Percentiles rank a stretch among this genome's conserved stretches.
Conservation (phyloP, 2,888 invertebrate species). For the Chrysolina americana region DNA sequence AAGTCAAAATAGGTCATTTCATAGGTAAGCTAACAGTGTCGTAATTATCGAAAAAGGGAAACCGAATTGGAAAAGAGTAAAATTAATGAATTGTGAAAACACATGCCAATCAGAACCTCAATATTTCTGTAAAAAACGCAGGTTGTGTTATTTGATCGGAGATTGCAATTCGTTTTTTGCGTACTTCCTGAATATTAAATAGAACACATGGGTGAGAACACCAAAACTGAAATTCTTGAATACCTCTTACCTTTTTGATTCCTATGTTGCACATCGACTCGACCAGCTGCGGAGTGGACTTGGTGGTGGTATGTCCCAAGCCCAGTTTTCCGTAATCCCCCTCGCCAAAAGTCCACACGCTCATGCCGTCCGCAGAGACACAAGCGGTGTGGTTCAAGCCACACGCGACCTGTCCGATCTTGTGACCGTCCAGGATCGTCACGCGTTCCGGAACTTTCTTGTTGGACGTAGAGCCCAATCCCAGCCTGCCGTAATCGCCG, state of each 20-base stretch:
- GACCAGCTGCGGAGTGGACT: slow-evolving; percentile 71
- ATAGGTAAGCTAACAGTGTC: too few species aligned
- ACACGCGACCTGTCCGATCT: slow-evolving; percentile 71
- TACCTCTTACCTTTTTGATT: slow-evolving; percentile 69
- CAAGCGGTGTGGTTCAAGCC: slow-evolving; percentile 78
- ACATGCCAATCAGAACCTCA: too few species aligned
- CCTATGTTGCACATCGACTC: slow-evolving; percentile 72
- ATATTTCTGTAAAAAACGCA: too few species aligned
- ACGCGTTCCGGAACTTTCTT: slow-evolving; percentile 76
- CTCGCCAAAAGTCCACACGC: slow-evolving; percentile 78
- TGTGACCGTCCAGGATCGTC: slow-evolving; percentile 69
- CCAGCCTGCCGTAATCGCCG: slow-evolving; percentile 76
- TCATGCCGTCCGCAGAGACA: slow-evolving; percentile 73
- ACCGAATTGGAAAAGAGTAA: too few species aligned
- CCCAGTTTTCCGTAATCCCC: slow-evolving; percentile 76
- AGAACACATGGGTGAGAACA: too few species aligned
- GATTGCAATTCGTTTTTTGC: too few species aligned
- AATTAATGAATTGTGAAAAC: too few species aligned
- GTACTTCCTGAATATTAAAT: too few species aligned
- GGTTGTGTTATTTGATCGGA: too few species aligned
- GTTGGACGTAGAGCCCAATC: slow-evolving; percentile 74
- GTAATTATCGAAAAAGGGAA: too few species aligned
- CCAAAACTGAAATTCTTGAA: neutral
- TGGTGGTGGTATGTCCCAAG: slow-evolving; percentile 69
- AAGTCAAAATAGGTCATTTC: too few species aligned